Evolutionary conservation across 2,888 invertebrate genomes (phyloP).

Genomic region (Eupithecia tripunctaria): DNA sequence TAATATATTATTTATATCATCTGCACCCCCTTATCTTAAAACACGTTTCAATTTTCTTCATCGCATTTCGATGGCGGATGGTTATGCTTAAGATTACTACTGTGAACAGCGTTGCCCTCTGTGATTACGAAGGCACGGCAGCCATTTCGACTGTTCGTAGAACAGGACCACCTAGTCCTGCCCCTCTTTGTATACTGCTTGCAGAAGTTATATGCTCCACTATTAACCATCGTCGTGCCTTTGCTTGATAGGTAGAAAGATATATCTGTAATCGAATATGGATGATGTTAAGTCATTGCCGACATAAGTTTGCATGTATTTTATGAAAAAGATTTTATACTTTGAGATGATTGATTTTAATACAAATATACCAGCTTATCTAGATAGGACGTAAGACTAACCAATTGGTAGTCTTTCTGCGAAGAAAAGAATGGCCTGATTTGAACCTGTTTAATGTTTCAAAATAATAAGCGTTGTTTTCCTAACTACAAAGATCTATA

Average conservation of each 20-base stretch:
- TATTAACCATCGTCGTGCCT: conserved; percentile 28
- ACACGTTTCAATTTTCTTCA: too few relatives aligned
- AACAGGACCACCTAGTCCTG: conserved; percentile 46
- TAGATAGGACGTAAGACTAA: too few relatives aligned
- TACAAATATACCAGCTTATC: not conserved
- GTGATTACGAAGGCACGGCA: conserved; percentile 45
- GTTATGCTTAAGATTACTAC: conserved; percentile 25
- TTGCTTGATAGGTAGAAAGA: conserved; percentile 21
- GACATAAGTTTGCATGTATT: not conserved
- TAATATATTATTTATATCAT: too few relatives aligned
- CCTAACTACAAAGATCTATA: too few relatives aligned
- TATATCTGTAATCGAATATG: conserved; percentile 7
- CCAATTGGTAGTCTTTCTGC: too few relatives aligned
- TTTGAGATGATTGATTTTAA: not conserved
- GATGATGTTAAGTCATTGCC: too few relatives aligned
- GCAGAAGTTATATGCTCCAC: conserved; percentile 28
- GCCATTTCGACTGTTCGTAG: conserved; percentile 45
- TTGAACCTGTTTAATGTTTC: too few relatives aligned
- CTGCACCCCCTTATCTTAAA: too few relatives aligned
- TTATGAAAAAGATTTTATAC: too few relatives aligned
- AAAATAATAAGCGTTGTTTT: too few relatives aligned
- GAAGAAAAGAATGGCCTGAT: too few relatives aligned
- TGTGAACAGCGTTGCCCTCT: conserved; percentile 26
- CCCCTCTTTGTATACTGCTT: conserved; percentile 25
- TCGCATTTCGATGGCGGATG: conserved; percentile 26